Evolutionary conservation across 2,797 vertebrate species (phyloP).

Genomic region (Rhodeus uyekii): DNA sequence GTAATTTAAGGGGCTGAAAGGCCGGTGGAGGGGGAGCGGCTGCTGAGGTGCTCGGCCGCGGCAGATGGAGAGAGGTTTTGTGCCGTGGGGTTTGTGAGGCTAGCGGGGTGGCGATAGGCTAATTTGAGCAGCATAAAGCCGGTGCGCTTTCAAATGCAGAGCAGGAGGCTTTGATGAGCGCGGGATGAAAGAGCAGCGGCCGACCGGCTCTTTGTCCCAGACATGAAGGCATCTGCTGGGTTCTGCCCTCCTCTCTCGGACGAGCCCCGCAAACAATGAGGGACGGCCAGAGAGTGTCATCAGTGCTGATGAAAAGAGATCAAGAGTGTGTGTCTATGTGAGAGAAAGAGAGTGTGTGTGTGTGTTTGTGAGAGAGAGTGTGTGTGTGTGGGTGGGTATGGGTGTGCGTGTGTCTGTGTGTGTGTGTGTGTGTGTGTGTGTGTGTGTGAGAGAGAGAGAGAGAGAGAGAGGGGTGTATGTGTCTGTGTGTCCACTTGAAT

Average conservation of each 20-base stretch:
- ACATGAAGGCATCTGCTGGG: constrained; percentile 79
- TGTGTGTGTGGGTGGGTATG: no score
- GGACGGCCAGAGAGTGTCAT: constrained; percentile 68
- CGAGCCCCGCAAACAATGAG: constrained; percentile 68
- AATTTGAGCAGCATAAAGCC: constrained; percentile 73
- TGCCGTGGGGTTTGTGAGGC: constrained; percentile 57
- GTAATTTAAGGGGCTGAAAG: constrained; percentile 74
- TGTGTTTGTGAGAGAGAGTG: no score
- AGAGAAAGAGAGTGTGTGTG: not conserved
- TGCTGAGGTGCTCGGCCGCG: constrained; percentile 62
- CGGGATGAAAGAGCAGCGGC: constrained; percentile 76
- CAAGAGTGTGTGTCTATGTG: constrained; percentile 25
- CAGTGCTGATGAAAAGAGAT: constrained; percentile 49
- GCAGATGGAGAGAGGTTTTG: constrained; percentile 78
- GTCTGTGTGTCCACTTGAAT: no score
- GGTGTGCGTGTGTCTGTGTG: not conserved
- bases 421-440: not conserved
- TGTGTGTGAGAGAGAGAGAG: no score
- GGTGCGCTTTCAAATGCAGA: constrained; percentile 80
- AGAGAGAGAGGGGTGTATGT: no score
- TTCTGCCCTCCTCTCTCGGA: constrained; percentile 64
- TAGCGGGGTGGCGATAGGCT: constrained; percentile 72
- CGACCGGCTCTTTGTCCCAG: constrained; percentile 74
- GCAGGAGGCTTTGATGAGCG: constrained; percentile 75
- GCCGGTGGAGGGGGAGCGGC: constrained; percentile 44